Conservation (phyloP, 2,797 vertebrate species). For the Hemibagrus guttatus region DNA sequence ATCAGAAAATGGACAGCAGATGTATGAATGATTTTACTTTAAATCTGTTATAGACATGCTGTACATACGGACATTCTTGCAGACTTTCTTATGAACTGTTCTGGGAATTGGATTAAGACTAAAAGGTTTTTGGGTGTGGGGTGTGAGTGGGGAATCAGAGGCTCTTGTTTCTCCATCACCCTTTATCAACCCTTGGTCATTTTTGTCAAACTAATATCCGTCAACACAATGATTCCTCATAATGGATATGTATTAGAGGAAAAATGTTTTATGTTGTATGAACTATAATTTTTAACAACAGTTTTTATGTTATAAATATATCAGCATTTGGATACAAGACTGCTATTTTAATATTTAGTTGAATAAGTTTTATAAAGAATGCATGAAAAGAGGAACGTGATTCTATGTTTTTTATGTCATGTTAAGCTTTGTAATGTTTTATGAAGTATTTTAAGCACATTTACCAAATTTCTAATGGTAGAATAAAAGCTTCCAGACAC, state of each 20-base stretch:
- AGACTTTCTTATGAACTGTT: background rate
- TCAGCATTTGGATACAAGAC: background rate
- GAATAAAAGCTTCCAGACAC: conserved; percentile 23
- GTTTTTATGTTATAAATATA: background rate
- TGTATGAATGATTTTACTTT: background rate
- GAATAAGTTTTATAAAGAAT: background rate
- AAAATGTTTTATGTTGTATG: background rate
- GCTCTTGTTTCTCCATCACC: no score
- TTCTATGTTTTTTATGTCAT: no score
- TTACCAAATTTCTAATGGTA: background rate
- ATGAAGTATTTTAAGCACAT: background rate
- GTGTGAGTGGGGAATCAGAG: no score
- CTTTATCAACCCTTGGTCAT: background rate
- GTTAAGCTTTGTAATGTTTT: background rate
- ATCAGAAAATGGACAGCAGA: no score
- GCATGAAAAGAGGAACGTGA: background rate
- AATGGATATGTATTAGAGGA: background rate
- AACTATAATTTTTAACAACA: background rate
- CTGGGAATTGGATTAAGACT: background rate
- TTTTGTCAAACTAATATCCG: background rate
- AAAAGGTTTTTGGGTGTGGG: no score
- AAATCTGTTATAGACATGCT: background rate
- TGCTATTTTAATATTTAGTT: background rate
- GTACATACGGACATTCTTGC: background rate
- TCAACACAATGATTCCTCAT: background rate